These are phyloP conservation scores for Hyalella azteca DNA, from an alignment of 2,888 invertebrate genomes.

Conservation along the genomic window DNA sequence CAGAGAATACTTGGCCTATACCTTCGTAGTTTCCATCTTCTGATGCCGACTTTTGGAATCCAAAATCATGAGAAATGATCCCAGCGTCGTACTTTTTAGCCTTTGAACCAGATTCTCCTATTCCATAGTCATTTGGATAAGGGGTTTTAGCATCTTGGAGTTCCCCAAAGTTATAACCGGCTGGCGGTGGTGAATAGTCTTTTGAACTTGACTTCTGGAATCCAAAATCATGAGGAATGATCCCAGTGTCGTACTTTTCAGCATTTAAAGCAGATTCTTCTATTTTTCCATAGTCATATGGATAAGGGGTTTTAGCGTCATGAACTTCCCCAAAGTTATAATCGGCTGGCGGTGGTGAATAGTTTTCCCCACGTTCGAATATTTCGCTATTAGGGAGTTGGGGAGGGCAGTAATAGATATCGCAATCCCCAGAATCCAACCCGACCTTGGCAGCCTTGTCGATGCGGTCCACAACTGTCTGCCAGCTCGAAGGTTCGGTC, in stretches of 20 bases:
- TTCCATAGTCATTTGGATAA: not conserved
- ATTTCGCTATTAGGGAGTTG: not conserved
- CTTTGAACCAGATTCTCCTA: not conserved
- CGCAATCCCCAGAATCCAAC: not conserved
- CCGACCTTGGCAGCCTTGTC: conserved; percentile 10
- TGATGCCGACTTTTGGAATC: not conserved
- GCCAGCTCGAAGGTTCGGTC: not conserved
- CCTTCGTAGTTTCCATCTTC: too few relatives aligned
- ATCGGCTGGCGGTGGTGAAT: not conserved
- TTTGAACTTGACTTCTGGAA: not conserved
- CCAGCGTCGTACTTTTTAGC: not conserved
- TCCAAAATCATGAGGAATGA: not conserved
- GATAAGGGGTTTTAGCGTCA: not conserved
- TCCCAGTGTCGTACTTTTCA: not conserved
- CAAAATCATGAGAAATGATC: not conserved
- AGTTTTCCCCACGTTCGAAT: conserved; percentile 3
- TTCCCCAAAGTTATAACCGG: not conserved
- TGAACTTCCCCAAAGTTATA: not conserved
- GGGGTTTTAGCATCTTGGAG: not conserved
- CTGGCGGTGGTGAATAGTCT: not conserved
- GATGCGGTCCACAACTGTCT: not conserved
- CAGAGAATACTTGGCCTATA: too few relatives aligned
- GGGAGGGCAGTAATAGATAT: conserved; percentile 11
- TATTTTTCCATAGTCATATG: not conserved
- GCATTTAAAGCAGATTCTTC: not conserved